These are phyloP conservation scores for Leptopilina clavipes DNA, from an alignment of 1,140 invertebrate species.

Conservation along the genomic window DNA sequence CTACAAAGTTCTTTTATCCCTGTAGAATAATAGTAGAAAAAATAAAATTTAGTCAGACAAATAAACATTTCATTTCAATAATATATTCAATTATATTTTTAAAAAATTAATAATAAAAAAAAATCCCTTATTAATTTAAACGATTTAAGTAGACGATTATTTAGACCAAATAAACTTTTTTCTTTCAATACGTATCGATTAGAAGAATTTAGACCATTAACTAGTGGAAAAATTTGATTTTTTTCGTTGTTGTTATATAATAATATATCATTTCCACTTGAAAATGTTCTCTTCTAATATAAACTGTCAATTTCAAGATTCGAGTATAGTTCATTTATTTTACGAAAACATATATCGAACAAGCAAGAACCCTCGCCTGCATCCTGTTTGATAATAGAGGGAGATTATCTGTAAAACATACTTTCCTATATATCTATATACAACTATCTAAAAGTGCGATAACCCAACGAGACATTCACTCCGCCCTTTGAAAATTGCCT, in stretches of 20 bases:
- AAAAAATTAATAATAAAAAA: too few relatives aligned
- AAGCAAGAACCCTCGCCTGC: constrained; percentile 1
- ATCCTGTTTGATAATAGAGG: constrained; percentile 11
- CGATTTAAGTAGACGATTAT: too few relatives aligned
- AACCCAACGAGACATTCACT: constrained; percentile 17
- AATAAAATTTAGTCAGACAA: too few relatives aligned
- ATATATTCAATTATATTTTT: too few relatives aligned
- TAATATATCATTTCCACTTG: neutral
- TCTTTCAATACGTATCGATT: too few relatives aligned
- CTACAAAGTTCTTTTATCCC: too few relatives aligned
- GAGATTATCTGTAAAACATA: constrained; percentile 16
- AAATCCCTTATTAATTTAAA: too few relatives aligned
- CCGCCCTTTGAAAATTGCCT: constrained; percentile 31
- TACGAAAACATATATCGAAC: neutral
- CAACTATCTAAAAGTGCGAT: constrained; percentile 33
- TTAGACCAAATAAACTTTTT: too few relatives aligned
- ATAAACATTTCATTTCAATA: too few relatives aligned
- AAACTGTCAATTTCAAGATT: constrained; percentile 25
- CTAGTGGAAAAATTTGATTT: neutral
- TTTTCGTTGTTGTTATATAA: neutral
- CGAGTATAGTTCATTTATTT: constrained; percentile 15
- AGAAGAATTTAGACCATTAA: too few relatives aligned
- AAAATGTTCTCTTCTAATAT: neutral
- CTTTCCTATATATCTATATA: constrained; percentile 33
- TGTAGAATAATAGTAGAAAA: too few relatives aligned